phyloP scores from a whole-genome alignment of 1,140 invertebrate genomes.

The Eumeta japonica region DNA sequence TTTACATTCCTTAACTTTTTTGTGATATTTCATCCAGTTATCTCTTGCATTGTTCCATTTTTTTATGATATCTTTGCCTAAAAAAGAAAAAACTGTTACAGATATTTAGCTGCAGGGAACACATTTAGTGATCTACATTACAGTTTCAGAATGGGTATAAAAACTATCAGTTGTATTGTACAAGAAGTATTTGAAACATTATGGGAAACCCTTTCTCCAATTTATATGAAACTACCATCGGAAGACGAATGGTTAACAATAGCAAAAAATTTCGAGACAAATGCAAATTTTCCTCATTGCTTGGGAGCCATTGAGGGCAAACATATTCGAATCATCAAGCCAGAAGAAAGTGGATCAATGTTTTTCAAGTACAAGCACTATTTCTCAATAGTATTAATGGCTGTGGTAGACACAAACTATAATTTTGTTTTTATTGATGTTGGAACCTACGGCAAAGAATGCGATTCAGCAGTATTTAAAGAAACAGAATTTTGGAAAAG shows the following conservation, averaged over 20 bases:
- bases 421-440: constrained; percentile 36
- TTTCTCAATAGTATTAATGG: constrained; percentile 41
- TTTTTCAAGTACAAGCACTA: constrained; percentile 27
- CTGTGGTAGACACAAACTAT: constrained; percentile 34
- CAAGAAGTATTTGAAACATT: constrained; percentile 26
- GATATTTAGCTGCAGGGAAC: constrained; percentile 21
- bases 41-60: constrained; percentile 19
- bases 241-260: constrained; percentile 24
- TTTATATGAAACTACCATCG: constrained; percentile 15
- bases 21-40: constrained; percentile 15
- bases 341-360: constrained; percentile 24
- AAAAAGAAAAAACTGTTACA: constrained; percentile 12
- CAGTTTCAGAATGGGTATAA: constrained; percentile 16
- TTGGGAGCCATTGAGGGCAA: constrained; percentile 38
- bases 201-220: constrained; percentile 20
- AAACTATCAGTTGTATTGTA: constrained; percentile 18
- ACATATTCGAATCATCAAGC: constrained; percentile 31
- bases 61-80: constrained; percentile 14
- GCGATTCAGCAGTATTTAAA: constrained; percentile 36
- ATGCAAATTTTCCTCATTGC: constrained; percentile 35
- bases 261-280: constrained; percentile 20
- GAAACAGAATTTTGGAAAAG: constrained; percentile 17
- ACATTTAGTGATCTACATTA: constrained; percentile 23
- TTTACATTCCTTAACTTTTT: constrained; percentile 15
- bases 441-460: constrained; percentile 38